Evolutionary conservation across 1,140 invertebrate genomes (phyloP).

Genomic region (Diorhabda elongata): DNA sequence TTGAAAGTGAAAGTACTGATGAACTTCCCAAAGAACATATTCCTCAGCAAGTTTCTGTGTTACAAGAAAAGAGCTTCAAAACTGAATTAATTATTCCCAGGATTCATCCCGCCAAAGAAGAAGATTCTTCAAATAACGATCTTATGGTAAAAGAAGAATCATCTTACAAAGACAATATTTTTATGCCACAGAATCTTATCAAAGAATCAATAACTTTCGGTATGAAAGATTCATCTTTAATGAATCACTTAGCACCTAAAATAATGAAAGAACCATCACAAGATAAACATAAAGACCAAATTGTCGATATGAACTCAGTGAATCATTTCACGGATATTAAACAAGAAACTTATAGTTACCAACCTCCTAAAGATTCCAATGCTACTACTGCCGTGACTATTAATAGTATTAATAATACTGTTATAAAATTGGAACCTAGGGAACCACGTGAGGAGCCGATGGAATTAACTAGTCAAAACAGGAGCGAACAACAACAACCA

Average conservation of each 20-base stretch:
- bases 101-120: conserved; percentile 55
- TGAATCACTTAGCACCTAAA: conserved; percentile 34
- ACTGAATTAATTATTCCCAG: conserved; percentile 58
- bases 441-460: conserved; percentile 56
- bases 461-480: conserved; percentile 49
- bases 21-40: conserved; percentile 23
- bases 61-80: conserved; percentile 45
- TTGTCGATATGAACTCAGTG: conserved; percentile 38
- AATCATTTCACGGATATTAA: conserved; percentile 31
- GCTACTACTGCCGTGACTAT: conserved; percentile 14
- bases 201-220: conserved; percentile 35
- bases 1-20: conserved; percentile 40
- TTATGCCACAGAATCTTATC: conserved; percentile 35
- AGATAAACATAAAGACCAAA: conserved; percentile 30
- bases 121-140: conserved; percentile 46
- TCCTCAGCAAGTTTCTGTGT: conserved; percentile 9
- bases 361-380: conserved; percentile 16
- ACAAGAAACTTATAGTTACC: conserved; percentile 29
- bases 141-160: conserved; percentile 1
- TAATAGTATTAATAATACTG: conserved; percentile 19
- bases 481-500: conserved; percentile 42
- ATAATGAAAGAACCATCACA: conserved; percentile 30
- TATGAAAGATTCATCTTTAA: conserved; percentile 35
- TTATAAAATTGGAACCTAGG: conserved; percentile 56
- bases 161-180: conserved; percentile 39